phyloP scores from a whole-genome alignment of 2,888 invertebrate species.

The Calameuta filiformis region DNA sequence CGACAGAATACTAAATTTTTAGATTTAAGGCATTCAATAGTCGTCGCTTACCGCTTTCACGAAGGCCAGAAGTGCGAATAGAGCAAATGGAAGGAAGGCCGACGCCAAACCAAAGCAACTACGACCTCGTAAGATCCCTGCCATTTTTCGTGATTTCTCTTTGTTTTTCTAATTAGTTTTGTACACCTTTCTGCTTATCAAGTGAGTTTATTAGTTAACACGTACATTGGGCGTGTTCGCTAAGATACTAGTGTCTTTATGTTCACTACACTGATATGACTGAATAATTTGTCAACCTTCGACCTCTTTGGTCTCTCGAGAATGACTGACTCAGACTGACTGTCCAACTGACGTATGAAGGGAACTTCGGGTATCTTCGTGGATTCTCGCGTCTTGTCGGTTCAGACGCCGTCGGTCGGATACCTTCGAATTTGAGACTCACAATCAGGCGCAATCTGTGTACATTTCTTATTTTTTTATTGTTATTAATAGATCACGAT shows the following conservation, averaged over 20 bases:
- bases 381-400: neutral
- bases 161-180: neutral
- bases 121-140: neutral
- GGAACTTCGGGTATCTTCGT: neutral
- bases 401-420: neutral
- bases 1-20: neutral
- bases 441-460: neutral
- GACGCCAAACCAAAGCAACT: neutral
- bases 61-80: neutral
- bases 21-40: neutral
- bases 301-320: neutral
- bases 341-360: neutral
- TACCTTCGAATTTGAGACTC: neutral
- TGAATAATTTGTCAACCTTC: neutral
- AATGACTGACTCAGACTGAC: neutral
- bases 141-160: neutral
- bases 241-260: neutral
- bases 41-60: neutral
- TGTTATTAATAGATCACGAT: neutral
- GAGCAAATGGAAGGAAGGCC: neutral
- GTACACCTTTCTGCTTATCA: neutral
- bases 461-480: neutral
- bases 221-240: neutral
- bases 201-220: neutral
- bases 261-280: neutral